Evolutionary conservation across 2,797 vertebrate species (phyloP).

Genomic region (Phalanger gymnotis): DNA sequence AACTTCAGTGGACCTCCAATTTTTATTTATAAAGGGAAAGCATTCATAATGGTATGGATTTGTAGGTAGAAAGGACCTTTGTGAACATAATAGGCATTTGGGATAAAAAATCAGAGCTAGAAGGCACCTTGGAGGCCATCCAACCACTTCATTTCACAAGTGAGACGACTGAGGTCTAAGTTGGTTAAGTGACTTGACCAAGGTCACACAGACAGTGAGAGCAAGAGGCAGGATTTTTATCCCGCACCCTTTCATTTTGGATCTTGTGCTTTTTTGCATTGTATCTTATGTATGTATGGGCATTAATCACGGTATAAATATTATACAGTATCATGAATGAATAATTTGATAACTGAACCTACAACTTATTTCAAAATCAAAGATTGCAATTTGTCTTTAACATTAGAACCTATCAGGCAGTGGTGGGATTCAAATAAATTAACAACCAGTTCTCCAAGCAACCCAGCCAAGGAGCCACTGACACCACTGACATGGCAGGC

Average conservation of each 20-base stretch:
- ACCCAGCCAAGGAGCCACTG: too few relatives aligned
- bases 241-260: background rate
- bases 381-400: too few relatives aligned
- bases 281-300: too few relatives aligned
- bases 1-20: background rate
- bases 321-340: too few relatives aligned
- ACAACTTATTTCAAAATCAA: too few relatives aligned
- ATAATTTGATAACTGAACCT: too few relatives aligned
- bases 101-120: background rate
- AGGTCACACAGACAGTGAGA: background rate
- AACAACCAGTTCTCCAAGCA: too few relatives aligned
- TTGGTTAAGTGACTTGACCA: background rate
- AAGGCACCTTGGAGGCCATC: background rate
- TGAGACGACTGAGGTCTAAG: background rate
- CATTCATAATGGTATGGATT: background rate
- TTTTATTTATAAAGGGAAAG: background rate
- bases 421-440: too few relatives aligned
- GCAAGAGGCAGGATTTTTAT: background rate
- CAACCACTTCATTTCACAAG: background rate
- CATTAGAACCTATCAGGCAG: too few relatives aligned
- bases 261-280: too few relatives aligned
- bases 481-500: too few relatives aligned
- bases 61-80: background rate
- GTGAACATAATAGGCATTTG: background rate
- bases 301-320: too few relatives aligned